These are phyloP conservation scores for Linnaemya tessellans DNA, from an alignment of 2,888 invertebrate species.

Conservation along the genomic window DNA sequence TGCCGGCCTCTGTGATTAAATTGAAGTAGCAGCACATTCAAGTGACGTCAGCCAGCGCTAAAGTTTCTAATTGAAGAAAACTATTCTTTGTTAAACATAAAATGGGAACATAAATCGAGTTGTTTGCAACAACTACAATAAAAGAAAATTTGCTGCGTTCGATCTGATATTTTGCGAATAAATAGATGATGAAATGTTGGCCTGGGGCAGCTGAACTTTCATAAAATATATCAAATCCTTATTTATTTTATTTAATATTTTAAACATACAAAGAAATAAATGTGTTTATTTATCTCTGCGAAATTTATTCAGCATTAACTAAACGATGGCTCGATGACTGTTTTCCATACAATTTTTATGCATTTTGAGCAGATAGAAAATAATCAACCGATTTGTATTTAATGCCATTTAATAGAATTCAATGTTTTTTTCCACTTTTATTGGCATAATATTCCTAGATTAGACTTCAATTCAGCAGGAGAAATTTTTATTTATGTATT, in stretches of 20 bases:
- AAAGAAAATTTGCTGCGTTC: background rate
- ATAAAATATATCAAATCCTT: background rate
- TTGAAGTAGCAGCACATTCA: too few relatives aligned
- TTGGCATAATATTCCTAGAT: background rate
- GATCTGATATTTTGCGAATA: background rate
- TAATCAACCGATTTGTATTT: conserved; percentile 32
- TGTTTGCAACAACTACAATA: background rate
- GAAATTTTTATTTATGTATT: background rate
- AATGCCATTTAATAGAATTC: conserved; percentile 21
- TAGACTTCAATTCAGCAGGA: background rate
- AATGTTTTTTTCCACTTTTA: background rate
- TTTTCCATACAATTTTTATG: conserved; percentile 5
- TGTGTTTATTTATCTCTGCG: background rate
- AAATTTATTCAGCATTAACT: conserved; percentile 17
- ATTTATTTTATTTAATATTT: background rate
- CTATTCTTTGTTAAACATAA: background rate
- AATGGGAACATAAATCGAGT: background rate
- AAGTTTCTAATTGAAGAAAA: background rate
- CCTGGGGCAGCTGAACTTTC: background rate
- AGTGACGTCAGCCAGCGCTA: too few relatives aligned
- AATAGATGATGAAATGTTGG: background rate
- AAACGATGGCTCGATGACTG: conserved; percentile 21
- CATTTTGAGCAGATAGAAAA: background rate
- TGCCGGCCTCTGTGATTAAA: too few relatives aligned
- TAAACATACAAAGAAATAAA: background rate